Percentiles rank a stretch among this genome's conserved stretches.
phyloP scores from a whole-genome alignment of 2,797 vertebrate species.

The Alectoris magna region DNA sequence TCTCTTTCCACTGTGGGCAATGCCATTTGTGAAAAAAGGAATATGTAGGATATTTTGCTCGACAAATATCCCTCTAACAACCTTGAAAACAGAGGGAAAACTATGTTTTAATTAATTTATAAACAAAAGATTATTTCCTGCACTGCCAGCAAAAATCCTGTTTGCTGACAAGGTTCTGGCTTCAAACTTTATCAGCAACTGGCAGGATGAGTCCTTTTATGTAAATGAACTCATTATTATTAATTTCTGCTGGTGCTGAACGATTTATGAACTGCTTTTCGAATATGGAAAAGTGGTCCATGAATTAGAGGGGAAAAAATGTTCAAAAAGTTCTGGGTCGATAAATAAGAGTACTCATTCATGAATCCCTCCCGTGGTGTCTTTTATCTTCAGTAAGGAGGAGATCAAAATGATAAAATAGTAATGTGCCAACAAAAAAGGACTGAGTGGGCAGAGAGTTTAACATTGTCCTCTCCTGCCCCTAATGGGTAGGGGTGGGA shows the following conservation, averaged over 20 bases:
- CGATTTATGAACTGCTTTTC: constrained; percentile 82
- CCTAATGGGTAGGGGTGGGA: constrained; percentile 27
- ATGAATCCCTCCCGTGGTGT: constrained; percentile 74
- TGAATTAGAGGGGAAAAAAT: constrained; percentile 81
- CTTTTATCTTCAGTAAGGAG: constrained; percentile 75
- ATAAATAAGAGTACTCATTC: constrained; percentile 82
- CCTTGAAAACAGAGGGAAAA: constrained; percentile 22
- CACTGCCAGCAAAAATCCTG: constrained; percentile 40
- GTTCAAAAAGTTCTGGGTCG: constrained; percentile 77
- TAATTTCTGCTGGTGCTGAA: constrained; percentile 80
- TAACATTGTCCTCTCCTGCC: constrained; percentile 17
- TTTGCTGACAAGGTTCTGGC: constrained; percentile 53
- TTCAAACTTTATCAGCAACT: constrained; percentile 75
- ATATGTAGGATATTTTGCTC: neutral
- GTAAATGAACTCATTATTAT: constrained; percentile 83
- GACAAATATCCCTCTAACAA: neutral
- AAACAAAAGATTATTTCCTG: constrained; percentile 53
- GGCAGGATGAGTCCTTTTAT: constrained; percentile 80
- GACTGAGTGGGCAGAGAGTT: constrained; percentile 38
- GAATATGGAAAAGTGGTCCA: constrained; percentile 79
- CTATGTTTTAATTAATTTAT: constrained; percentile 52
- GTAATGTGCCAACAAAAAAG: constrained; percentile 38
- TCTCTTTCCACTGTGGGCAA: neutral
- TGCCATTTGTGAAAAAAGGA: neutral
- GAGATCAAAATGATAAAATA: constrained; percentile 66